Evolutionary conservation across 2,888 invertebrate genomes (phyloP).

Genomic region (Heteropelma amictum): DNA sequence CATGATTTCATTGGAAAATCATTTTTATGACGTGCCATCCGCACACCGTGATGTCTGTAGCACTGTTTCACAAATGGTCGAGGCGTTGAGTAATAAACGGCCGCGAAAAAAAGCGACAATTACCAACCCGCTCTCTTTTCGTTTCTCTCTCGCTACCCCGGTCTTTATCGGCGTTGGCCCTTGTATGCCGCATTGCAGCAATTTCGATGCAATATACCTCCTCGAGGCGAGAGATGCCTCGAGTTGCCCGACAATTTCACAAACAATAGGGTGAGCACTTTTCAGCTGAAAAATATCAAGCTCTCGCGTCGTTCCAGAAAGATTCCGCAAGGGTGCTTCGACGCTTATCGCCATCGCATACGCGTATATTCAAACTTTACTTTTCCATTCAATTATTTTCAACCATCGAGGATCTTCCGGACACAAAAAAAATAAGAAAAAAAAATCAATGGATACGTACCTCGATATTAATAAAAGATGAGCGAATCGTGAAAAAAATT

Average conservation of each 20-base stretch:
- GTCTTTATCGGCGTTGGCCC: conserved; percentile 23
- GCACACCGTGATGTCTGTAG: too few species aligned
- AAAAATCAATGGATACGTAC: too few species aligned
- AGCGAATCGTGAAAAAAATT: too few species aligned
- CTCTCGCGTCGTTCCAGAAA: conserved; percentile 20
- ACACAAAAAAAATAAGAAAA: too few species aligned
- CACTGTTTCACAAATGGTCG: too few species aligned
- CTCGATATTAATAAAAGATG: too few species aligned
- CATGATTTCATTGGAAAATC: not conserved
- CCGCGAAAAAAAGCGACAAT: conserved; percentile 29
- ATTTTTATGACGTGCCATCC: not conserved
- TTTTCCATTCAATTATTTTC: conserved; percentile 10
- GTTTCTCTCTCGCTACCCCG: conserved; percentile 12
- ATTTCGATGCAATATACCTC: conserved; percentile 39
- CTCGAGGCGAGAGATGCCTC: conserved; percentile 36
- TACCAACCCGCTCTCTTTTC: conserved; percentile 5
- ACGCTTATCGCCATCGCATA: conserved; percentile 9
- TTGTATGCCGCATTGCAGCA: conserved; percentile 45
- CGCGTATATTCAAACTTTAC: not conserved
- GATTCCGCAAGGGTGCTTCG: conserved; percentile 7
- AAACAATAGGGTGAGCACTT: conserved; percentile 34
- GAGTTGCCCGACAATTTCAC: conserved; percentile 38
- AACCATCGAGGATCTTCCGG: too few species aligned
- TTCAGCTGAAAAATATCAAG: conserved; percentile 25
- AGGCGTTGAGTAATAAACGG: not conserved